Percentiles rank a stretch among this genome's conserved stretches.
Conservation (phyloP, 1,140 invertebrate species). For the Drosophila malerkotliana region DNA sequence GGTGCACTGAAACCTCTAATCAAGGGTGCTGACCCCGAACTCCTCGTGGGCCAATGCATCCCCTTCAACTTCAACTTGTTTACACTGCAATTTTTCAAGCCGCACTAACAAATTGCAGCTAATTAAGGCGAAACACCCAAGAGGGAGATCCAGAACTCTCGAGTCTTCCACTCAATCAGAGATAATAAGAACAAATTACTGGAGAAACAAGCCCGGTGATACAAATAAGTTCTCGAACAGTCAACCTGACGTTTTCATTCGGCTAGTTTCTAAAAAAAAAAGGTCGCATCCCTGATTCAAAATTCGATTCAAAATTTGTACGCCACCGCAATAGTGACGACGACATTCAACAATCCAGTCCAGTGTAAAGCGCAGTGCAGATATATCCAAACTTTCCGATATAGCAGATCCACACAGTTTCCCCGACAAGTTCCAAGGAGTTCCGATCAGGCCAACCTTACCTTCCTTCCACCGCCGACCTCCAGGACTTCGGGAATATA, state of each 20-base stretch:
- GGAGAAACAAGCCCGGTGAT: not conserved
- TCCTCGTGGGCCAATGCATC: slow-evolving; percentile 47
- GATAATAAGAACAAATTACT: slow-evolving; percentile 35
- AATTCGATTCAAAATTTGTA: slow-evolving; percentile 12
- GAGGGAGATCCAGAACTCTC: not conserved
- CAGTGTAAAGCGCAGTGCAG: not conserved
- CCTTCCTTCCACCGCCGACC: too few species aligned
- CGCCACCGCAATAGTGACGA: slow-evolving; percentile 4
- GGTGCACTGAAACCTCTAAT: not conserved
- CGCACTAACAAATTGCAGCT: slow-evolving; percentile 69
- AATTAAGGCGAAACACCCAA: slow-evolving; percentile 46
- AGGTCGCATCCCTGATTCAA: not conserved
- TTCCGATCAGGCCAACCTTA: not conserved
- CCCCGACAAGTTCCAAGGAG: not conserved
- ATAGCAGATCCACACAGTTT: not conserved
- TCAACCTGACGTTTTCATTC: slow-evolving; percentile 27
- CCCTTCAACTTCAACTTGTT: slow-evolving; percentile 51
- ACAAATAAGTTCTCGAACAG: not conserved
- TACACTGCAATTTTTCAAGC: slow-evolving; percentile 70
- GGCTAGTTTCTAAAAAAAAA: slow-evolving; percentile 13
- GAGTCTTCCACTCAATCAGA: slow-evolving; percentile 44
- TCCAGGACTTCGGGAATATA: too few species aligned
- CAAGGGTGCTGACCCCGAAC: not conserved
- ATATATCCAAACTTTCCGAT: not conserved
- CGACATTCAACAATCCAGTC: not conserved